Evolutionary conservation across 2,888 invertebrate species (phyloP), one percentile per base, ranked within the genome.

Genomic region (Hermodice carunculata): DNA sequence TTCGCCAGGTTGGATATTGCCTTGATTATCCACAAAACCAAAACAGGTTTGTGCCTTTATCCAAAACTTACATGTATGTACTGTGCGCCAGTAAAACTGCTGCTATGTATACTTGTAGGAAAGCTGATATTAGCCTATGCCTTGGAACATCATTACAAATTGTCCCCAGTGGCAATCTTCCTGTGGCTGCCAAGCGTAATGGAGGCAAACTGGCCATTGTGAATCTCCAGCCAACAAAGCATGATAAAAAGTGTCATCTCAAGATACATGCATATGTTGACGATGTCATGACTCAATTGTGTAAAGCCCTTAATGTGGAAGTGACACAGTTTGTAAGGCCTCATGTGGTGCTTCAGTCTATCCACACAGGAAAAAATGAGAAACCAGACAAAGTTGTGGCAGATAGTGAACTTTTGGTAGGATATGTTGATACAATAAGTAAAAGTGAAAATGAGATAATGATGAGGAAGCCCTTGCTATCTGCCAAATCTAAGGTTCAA

Each of bases 101-200:
- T n/a, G n/a, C n/a, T n/a, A n/a, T n/a, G n/a, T n/a, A n/a, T 48
- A 26, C 19, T 90, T 90, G 67, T 85, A 97, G 96, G 81, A 88
- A 94, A 80, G 94, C 97, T 64, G 97, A 98, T 87, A 86, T 99
- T 57, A 95, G 95, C 85, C 91, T 99, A 79, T 94, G 95, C 77
- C 88, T 99, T 70, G 99, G 99, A 34, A 97, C 98, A n/a, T 97
- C 98, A 4, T 88, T 99, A 57, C 98, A 99, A 90, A 99, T 99
- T 76, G 90, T 96, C 72, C 99, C 99, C 43, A 96, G 97, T 87
- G 98, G 97, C 17, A 95, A 94, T 86, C 88, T 98, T 74, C 98
- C 98, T 3, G 86, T 96, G 37, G 81, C 93, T 92, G 68, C 81
- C 65, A 92, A 93, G 76, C 94, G 93, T 83, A 92, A 92, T 83